phyloP scores from a whole-genome alignment of 2,888 invertebrate species.

The Ernsta delagoae region DNA sequence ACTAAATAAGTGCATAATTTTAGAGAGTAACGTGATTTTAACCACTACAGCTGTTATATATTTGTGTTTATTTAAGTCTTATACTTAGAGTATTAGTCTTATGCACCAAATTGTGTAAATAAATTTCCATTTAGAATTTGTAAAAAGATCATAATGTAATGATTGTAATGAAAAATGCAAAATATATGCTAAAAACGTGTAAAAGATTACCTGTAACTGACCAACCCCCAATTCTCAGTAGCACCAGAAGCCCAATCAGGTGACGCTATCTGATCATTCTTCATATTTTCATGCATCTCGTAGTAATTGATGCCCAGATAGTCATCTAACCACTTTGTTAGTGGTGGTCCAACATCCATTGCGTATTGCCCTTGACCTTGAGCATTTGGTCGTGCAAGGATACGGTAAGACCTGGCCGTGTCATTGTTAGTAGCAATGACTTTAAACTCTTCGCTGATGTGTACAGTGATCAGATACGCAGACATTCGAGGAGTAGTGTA shows the following conservation, averaged over 20 bases:
- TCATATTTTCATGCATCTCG: constrained; percentile 63
- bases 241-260: constrained; percentile 81
- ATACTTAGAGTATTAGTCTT: no score
- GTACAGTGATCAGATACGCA: constrained; percentile 93
- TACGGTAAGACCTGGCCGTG: constrained; percentile 60
- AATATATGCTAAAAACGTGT: no score
- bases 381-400: constrained; percentile 71
- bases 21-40: no score
- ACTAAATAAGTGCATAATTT: no score
- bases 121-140: no score
- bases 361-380: constrained; percentile 71
- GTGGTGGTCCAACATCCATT: constrained; percentile 69
- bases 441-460: constrained; percentile 72
- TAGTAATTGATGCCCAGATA: constrained; percentile 73
- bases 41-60: no score
- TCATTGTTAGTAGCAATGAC: constrained; percentile 69
- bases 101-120: no score
- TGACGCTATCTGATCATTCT: constrained; percentile 77
- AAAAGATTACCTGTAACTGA: constrained; percentile 65
- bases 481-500: constrained; percentile 89
- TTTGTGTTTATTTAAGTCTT: no score
- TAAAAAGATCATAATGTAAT: no score
- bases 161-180: no score
- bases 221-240: constrained; percentile 80
- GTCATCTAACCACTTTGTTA: constrained; percentile 69